Conservation (phyloP, 2,888 invertebrate genomes). For the Vesta saturnalis region DNA sequence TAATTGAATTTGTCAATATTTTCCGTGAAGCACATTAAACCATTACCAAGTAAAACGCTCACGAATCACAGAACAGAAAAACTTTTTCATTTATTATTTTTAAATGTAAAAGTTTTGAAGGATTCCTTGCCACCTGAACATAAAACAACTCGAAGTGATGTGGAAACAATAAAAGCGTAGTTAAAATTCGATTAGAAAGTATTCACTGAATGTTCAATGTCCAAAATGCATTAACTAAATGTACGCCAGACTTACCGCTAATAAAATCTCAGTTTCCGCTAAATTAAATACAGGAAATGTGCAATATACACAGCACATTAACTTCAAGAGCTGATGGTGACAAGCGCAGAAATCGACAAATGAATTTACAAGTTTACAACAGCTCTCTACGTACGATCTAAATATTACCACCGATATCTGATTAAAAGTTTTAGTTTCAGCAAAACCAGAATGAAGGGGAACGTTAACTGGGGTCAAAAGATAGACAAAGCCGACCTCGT, state of each 20-base stretch:
- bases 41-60: no score
- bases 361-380: slow-evolving; percentile 39
- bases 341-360: slow-evolving; percentile 38
- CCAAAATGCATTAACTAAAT: slow-evolving; percentile 42
- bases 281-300: slow-evolving; percentile 49
- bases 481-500: slow-evolving; percentile 6
- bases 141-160: slow-evolving; percentile 17
- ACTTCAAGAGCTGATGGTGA: slow-evolving; percentile 41
- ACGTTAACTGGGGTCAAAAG: slow-evolving; percentile 24
- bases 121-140: slow-evolving; percentile 16
- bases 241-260: slow-evolving; percentile 44
- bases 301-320: slow-evolving; percentile 50
- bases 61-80: no score
- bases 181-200: slow-evolving; percentile 33
- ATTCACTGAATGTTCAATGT: slow-evolving; percentile 37
- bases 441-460: slow-evolving; percentile 18
- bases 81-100: slow-evolving; percentile 17
- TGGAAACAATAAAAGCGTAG: slow-evolving; percentile 29
- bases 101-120: background rate
- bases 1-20: no score
- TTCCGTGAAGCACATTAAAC: no score
- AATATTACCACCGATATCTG: slow-evolving; percentile 33
- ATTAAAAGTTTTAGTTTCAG: slow-evolving; percentile 32
- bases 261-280: slow-evolving; percentile 54
- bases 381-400: slow-evolving; percentile 19